phyloP scores from a whole-genome alignment of 2,113 vertebrate species.

The Panthera leo region DNA sequence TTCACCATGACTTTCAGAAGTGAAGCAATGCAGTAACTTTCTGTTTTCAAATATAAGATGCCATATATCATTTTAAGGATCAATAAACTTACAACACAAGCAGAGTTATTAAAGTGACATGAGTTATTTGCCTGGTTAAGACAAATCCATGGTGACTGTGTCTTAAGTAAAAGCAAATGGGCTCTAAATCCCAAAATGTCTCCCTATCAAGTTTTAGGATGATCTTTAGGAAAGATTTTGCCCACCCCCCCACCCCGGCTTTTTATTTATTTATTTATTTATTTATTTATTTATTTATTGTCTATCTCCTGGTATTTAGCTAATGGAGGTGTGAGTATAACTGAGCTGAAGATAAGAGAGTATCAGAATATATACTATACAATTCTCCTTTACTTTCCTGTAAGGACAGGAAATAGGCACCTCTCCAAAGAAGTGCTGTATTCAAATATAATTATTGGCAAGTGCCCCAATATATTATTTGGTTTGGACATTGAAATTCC shows the following conservation, averaged over 20 bases:
- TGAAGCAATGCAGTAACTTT: not conserved
- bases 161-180: slow-evolving; percentile 3
- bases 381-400: slow-evolving; percentile 36
- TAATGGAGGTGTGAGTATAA: not conserved
- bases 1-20: not conserved
- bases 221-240: not conserved
- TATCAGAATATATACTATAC: not conserved
- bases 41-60: slow-evolving; percentile 7
- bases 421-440: slow-evolving; percentile 27
- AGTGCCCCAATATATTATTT: slow-evolving; percentile 45
- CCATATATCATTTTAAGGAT: slow-evolving; percentile 29
- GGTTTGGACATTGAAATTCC: slow-evolving; percentile 53
- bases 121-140: slow-evolving; percentile 38
- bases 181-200: not conserved
- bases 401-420: slow-evolving; percentile 57
- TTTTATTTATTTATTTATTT: not conserved
- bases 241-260: not conserved
- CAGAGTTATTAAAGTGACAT: not conserved
- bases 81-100: not conserved
- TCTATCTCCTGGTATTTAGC: not conserved
- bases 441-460: slow-evolving; percentile 57
- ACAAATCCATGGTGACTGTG: not conserved
- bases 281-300: not conserved
- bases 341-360: not conserved
- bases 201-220: slow-evolving; percentile 1